Conservation (phyloP, 2,888 invertebrate genomes). For the Drosophila flavopinicola region DNA sequence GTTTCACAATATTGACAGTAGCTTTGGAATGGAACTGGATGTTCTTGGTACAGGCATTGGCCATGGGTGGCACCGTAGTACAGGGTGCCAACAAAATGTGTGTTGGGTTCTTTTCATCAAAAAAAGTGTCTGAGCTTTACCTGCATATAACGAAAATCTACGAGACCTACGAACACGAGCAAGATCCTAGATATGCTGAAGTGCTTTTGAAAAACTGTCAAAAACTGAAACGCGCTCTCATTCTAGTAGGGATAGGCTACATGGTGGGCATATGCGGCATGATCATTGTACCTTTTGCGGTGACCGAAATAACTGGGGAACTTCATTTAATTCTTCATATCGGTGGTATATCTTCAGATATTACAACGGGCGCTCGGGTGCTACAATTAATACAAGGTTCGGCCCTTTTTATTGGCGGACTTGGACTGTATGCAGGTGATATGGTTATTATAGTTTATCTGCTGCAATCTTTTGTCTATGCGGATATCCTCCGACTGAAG, state of each 20-base stretch:
- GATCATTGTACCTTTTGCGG: slow-evolving; percentile 15
- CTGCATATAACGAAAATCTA: slow-evolving; percentile 35
- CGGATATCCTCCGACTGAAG: slow-evolving; percentile 59
- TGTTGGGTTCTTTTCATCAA: slow-evolving; percentile 19
- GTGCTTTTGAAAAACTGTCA: slow-evolving; percentile 26
- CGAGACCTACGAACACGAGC: slow-evolving; percentile 30
- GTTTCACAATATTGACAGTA: slow-evolving; percentile 45
- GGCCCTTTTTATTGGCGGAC: slow-evolving; percentile 35
- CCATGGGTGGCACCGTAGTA: slow-evolving; percentile 54
- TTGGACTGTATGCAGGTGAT: slow-evolving; percentile 66
- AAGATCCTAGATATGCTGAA: slow-evolving; percentile 30
- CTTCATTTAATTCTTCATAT: slow-evolving; percentile 50
- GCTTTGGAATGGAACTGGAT: slow-evolving; percentile 42
- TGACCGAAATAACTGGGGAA: slow-evolving; percentile 16
- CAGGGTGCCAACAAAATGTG: slow-evolving; percentile 56
- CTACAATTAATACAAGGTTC: slow-evolving; percentile 47
- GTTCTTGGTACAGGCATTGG: slow-evolving; percentile 45
- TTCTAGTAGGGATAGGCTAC: slow-evolving; percentile 23
- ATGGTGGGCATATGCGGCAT: slow-evolving; percentile 13
- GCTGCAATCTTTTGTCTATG: slow-evolving; percentile 50
- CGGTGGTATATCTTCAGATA: slow-evolving; percentile 53
- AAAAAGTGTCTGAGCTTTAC: slow-evolving; percentile 21
- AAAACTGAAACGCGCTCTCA: slow-evolving; percentile 13
- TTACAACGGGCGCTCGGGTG: slow-evolving; percentile 41
- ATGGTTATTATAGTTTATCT: slow-evolving; percentile 47